A percentile compares a stretch with the other conserved stretches of the same genome.
phyloP scores from a whole-genome alignment of 2,888 invertebrate genomes.

The Neoaliturus tenellus region DNA sequence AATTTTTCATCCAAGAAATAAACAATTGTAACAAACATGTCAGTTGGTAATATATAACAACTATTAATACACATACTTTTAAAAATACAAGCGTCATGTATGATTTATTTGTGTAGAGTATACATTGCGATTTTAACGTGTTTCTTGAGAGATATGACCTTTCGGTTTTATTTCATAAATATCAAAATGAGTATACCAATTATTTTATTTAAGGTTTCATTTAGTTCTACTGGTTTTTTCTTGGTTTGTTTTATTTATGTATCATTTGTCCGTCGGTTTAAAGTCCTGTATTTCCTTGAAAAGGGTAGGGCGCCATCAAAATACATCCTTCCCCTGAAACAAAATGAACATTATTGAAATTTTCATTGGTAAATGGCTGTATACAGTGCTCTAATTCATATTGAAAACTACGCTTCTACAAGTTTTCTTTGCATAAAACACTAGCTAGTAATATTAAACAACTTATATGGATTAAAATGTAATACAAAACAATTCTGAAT shows the following conservation, averaged over 20 bases:
- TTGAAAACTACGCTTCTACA: too few species aligned
- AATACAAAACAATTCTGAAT: background rate
- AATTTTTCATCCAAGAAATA: background rate
- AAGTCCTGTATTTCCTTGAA: too few species aligned
- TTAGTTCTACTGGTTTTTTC: background rate
- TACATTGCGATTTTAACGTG: background rate
- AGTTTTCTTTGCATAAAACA: too few species aligned
- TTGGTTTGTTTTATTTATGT: too few species aligned
- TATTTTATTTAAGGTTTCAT: background rate
- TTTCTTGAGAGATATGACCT: background rate
- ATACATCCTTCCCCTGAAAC: background rate
- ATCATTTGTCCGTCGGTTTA: too few species aligned
- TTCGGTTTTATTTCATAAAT: background rate
- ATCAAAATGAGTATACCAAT: background rate
- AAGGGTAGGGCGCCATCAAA: background rate
- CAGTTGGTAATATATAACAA: constrained; percentile 31
- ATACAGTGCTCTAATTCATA: background rate
- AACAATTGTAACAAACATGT: constrained; percentile 7
- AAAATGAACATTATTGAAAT: background rate
- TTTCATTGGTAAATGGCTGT: background rate
- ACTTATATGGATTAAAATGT: background rate
- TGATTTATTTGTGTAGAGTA: background rate
- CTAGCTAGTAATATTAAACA: background rate
- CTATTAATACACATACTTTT: constrained; percentile 31
- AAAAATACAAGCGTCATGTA: constrained; percentile 40